Evolutionary conservation across 64 coral and sea anemone species (phyloP).

Genomic region (Montipora cactus): DNA sequence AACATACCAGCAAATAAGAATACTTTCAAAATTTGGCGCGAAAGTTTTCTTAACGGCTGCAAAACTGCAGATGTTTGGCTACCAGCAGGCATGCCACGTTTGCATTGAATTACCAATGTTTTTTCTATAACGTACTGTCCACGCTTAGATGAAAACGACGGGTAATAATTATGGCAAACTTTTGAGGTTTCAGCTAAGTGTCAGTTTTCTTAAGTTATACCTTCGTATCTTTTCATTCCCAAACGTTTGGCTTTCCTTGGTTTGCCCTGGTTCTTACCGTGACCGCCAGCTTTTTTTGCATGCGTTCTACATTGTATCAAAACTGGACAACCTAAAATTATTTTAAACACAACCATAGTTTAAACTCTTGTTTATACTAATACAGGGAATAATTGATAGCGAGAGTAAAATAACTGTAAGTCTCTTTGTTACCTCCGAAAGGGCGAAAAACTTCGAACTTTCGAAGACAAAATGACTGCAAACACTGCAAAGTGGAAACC

Average conservation of each 20-base stretch:
- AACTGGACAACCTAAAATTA: conserved; percentile 22
- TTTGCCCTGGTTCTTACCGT: conserved; percentile 93
- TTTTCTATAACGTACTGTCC: too few relatives aligned
- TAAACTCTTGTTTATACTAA: background rate
- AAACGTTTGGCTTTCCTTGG: conserved; percentile 89
- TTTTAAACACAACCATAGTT: background rate
- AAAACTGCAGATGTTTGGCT: too few relatives aligned
- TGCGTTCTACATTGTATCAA: conserved; percentile 52
- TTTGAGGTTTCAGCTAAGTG: background rate
- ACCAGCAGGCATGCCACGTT: too few relatives aligned
- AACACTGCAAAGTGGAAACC: background rate
- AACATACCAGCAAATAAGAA: too few relatives aligned
- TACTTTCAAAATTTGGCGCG: too few relatives aligned
- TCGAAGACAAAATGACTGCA: conserved; percentile 12
- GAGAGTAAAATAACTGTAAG: background rate
- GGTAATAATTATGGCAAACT: too few relatives aligned
- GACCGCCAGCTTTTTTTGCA: conserved; percentile 91
- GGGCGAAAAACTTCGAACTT: conserved; percentile 28
- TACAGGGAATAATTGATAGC: background rate
- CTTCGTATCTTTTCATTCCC: conserved; percentile 92
- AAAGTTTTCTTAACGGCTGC: too few relatives aligned
- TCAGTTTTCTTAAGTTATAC: conserved; percentile 13
- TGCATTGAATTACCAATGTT: too few relatives aligned
- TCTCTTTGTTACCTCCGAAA: background rate
- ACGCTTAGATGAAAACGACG: too few relatives aligned